Conservation (phyloP, 1,140 invertebrate genomes). For the Bombus confusus region DNA sequence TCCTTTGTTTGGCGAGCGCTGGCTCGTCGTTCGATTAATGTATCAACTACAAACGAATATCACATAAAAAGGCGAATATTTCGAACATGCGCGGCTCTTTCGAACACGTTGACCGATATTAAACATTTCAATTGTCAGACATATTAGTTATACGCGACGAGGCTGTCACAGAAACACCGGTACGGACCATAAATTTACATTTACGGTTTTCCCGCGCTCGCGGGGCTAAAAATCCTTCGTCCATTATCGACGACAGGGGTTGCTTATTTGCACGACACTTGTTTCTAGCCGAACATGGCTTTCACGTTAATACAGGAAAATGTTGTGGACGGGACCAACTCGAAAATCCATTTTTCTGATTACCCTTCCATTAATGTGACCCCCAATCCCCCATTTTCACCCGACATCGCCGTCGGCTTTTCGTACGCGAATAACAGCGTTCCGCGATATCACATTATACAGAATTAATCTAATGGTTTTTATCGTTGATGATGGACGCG, state of each 20-base stretch:
- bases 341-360: conserved; percentile 35
- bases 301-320: conserved; percentile 19
- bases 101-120: not conserved
- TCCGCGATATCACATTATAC: conserved; percentile 9
- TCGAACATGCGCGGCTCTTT: not conserved
- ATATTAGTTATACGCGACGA: not conserved
- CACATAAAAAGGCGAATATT: not conserved
- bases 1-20: not conserved
- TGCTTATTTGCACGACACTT: conserved; percentile 22
- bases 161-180: not conserved
- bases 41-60: not conserved
- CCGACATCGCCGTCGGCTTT: not conserved
- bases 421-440: conserved; percentile 4
- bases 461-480: conserved; percentile 26
- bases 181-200: not conserved
- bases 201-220: not conserved
- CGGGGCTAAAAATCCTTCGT: conserved; percentile 18
- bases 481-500: not conserved
- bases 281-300: not conserved
- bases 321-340: conserved; percentile 3
- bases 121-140: not conserved
- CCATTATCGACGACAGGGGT: conserved; percentile 3
- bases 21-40: too few species aligned
- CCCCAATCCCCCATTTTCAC: not conserved
- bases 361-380: conserved; percentile 25